Base-by-base conservation (phyloP, 2,888 invertebrate genomes). In the Parapristionchus giblindavisi region DNA sequence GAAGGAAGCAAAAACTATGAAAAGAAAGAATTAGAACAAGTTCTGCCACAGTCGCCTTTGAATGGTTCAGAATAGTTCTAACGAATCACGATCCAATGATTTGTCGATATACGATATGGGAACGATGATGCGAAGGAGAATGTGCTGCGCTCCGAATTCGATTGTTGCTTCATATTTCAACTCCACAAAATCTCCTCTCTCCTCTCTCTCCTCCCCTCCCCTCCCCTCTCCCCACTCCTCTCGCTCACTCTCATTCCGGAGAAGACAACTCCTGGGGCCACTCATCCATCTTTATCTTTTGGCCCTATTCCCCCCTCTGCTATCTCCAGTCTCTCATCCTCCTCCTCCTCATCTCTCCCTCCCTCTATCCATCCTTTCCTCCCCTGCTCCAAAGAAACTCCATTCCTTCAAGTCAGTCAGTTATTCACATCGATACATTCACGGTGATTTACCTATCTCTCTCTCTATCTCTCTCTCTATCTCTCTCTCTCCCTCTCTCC, bases 281-380 rank as follows among this genome's bases (percentile, higher is more conserved):
- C 52, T 68, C 68, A 68, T 68, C 68, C 68, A 68, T 68, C 68
- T 68, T 68, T 68, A 68, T 68, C 68, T 68, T 68, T 68, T 65
- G 68, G 70, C 56, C 70, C 38, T 40, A 24, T 32, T 34, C 56
- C 32, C 36, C 32, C 51, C 60, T 60, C 60, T 27, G 14, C 32
- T 14, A 11, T 60, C n/a, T 38, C 17, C 36, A 6, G 4, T 68
- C 52, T 34, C 70, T 48, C 70, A 38, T 48, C 27, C 34, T 56
- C 6, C 34, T 38, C 24, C 38, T 14, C 21, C n/a, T 43, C 11
- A 43, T 17, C 54, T n/a, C 6, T 54, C 54, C n/a, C 24, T n/a
- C 54, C 11, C 6, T 24, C n/a, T 27, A n/a, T 52, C 21, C 38
- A 34, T 27, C 36, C 51, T 52, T 6, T 21, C 58, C 52, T 66